Base-by-base conservation (phyloP, 1,140 invertebrate genomes). In the Drosophila oshimai region DNA sequence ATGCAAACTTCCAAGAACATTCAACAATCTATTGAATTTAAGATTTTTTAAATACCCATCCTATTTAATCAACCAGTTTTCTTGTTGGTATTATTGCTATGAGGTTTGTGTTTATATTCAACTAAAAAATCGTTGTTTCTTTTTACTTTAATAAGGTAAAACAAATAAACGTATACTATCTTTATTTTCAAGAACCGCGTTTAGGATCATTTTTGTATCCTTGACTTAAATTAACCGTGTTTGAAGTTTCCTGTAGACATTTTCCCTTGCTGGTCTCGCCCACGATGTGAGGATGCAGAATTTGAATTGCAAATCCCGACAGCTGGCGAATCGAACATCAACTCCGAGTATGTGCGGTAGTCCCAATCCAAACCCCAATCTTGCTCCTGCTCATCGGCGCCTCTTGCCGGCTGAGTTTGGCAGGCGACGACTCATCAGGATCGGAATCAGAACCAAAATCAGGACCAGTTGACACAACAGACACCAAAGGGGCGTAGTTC, bases 401-500 rank as follows among this genome's bases (percentile, higher is more conserved):
- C 57, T 64, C 37, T 50, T 64, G 33, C 33, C 58, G 26, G 53
- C 37, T 65, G 55, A 20, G 15, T 37, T 41, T 31, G 61, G 53
- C 68, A 71, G 54, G 42, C n/a, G n/a, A n/a, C 31, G 53, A 47
- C 7, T 34, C 29, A 10, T 7, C 42, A 6, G 44, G 29, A 57
- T 44, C n/a, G 15, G 57, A 39, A 22, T 58, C 9, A 12, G 39
- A 4, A 22, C 17, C 54, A 26, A 13, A 36, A 58, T 42, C 47
- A 50, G 69, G 55, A 61, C 55, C 71, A 68, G 71, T 79, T 84
- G 76, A 79, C 80, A 84, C 57, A 64, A 55, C 77, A 67, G 54
- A 84, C 80, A 86, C 74, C 80, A 64, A 84, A 84, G 75, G 74
- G 79, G 79, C 79, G 79, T 77, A 84, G 74, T 79, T 71, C 65